Evolutionary conservation across 2,113 vertebrate species (phyloP).

Genomic region (Leucoraja erinaceus): DNA sequence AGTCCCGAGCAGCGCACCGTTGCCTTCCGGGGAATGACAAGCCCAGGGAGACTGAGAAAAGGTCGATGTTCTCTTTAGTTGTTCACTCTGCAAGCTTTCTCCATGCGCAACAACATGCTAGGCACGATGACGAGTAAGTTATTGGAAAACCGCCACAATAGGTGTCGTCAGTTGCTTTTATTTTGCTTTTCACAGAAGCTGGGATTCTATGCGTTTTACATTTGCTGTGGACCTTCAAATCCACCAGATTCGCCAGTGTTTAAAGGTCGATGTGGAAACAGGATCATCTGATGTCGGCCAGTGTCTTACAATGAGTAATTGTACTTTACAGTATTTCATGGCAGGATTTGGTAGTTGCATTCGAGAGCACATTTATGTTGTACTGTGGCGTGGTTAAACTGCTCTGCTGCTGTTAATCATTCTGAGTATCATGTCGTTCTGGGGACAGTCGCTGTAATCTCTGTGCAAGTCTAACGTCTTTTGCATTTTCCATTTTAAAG

Average conservation of each 20-base stretch:
- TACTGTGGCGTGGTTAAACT: neutral
- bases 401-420: neutral
- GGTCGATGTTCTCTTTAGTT: neutral
- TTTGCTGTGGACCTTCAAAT: neutral
- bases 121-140: conserved; percentile 40
- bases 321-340: neutral
- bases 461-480: too few species aligned
- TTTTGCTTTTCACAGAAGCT: neutral
- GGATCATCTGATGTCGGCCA: neutral
- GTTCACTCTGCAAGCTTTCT: conserved; percentile 10
- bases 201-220: neutral
- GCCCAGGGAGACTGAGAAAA: neutral
- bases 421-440: neutral
- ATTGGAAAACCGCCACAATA: too few species aligned
- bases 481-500: neutral
- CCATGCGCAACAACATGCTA: conserved; percentile 31
- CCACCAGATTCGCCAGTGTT: neutral
- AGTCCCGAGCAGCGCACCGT: conserved; percentile 36
- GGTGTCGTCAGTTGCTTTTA: neutral
- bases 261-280: neutral
- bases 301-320: neutral
- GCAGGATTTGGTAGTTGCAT: neutral
- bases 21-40: neutral
- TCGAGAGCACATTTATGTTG: neutral
- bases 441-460: neutral